Evolutionary conservation across 2,888 invertebrate species (phyloP).

Genomic region (Drosophila stalkeri): DNA sequence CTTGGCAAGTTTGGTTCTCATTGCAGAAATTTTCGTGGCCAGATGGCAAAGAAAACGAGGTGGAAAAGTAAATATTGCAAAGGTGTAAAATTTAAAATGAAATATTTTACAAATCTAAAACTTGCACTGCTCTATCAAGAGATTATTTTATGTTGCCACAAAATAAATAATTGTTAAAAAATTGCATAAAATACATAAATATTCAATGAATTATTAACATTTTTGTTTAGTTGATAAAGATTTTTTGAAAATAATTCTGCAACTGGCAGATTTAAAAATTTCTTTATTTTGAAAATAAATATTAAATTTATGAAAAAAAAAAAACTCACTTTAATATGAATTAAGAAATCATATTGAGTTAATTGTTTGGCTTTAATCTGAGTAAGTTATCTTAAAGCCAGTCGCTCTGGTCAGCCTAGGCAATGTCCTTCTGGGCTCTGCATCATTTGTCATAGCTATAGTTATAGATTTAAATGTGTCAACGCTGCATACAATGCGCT

Average conservation of each 20-base stretch:
- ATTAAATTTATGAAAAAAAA: too few relatives aligned
- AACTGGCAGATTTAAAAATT: too few relatives aligned
- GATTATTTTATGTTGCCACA: background rate
- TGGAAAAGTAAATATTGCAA: background rate
- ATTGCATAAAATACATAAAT: background rate
- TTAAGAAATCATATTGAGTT: background rate
- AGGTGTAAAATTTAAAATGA: background rate
- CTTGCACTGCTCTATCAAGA: background rate
- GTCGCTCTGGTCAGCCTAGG: slow-evolving; percentile 1
- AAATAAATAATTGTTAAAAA: background rate
- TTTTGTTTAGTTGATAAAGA: background rate
- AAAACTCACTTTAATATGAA: background rate
- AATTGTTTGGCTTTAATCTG: background rate
- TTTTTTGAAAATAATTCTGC: background rate
- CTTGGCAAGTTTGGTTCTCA: background rate
- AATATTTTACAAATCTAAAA: background rate
- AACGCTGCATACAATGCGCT: slow-evolving; percentile 38
- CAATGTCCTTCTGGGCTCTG: slow-evolving; percentile 31
- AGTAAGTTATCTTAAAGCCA: background rate
- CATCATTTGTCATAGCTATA: slow-evolving; percentile 59
- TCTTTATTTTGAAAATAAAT: too few relatives aligned
- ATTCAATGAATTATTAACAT: background rate
- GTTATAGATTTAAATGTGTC: slow-evolving; percentile 56
- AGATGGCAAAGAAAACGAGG: background rate
- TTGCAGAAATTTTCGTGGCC: slow-evolving; percentile 5